A percentile compares a stretch with the other conserved stretches of the same genome.
Evolutionary conservation across 2,888 invertebrate species (phyloP).

Genomic region (Leptinotarsa juncta): DNA sequence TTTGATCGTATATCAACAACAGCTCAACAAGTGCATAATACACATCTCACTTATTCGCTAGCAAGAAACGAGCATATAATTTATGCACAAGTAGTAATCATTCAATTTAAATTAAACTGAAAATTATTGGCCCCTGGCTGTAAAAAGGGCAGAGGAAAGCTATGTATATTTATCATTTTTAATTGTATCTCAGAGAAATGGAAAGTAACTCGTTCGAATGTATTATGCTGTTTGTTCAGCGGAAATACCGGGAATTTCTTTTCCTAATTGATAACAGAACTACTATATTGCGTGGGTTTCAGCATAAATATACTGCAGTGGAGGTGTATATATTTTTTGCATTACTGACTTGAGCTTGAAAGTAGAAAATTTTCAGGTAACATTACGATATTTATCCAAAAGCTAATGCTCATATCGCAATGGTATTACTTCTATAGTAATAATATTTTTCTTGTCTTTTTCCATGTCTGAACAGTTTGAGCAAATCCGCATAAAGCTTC

Average conservation of each 20-base stretch:
- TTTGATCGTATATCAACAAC: background rate
- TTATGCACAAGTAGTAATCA: conserved; percentile 26
- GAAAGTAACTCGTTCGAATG: conserved; percentile 44
- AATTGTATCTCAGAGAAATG: conserved; percentile 44
- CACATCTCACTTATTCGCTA: conserved; percentile 8
- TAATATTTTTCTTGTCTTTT: no score
- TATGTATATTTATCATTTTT: conserved; percentile 44
- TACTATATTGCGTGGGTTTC: background rate
- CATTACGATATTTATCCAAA: no score
- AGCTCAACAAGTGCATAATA: conserved; percentile 5
- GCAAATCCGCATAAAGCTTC: no score
- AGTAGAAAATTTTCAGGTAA: no score
- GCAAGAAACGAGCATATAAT: conserved; percentile 2
- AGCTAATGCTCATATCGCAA: no score
- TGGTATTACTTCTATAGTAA: no score
- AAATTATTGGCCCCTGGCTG: conserved; percentile 30
- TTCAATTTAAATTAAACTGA: conserved; percentile 33
- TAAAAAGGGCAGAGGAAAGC: conserved; percentile 40
- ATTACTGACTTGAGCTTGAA: no score
- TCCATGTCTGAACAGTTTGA: no score
- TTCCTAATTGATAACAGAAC: conserved; percentile 22
- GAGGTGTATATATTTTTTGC: background rate
- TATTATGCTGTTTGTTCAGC: conserved; percentile 40
- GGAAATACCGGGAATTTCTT: conserved; percentile 33
- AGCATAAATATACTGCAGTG: background rate